Evolutionary conservation across 2,797 vertebrate genomes (phyloP), one percentile per base, ranked within the genome.

Genomic region (Lepus oiostolus): DNA sequence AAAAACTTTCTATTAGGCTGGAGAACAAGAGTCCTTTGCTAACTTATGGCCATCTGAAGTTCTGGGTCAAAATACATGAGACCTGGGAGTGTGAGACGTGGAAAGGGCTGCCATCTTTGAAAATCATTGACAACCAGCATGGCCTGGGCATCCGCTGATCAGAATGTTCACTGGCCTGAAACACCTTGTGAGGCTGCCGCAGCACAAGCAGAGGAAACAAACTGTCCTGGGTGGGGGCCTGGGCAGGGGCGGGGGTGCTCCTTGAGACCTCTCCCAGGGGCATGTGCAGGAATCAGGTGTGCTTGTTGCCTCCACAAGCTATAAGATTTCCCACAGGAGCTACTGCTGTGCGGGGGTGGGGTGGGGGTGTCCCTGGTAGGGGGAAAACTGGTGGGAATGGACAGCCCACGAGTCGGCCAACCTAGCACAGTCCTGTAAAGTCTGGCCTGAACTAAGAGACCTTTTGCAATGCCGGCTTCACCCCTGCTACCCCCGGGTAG

Each of bases 391-490:
- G 70, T 30, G 7, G 22, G 47, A 81, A 92, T 74, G 32, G 16
- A 91, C 22, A 70, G 26, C 21, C 30, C 2, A 7, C 86, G 38
- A 86, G 24, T 21, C 88, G 71, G 52, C 63, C n/a, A 87, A 38
- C 60, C 22, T 79, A 30, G 32, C 21, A 65, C 28, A 80, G 19
- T 32, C 70, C 74, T 35, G 11, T 65, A 86, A 60, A 21, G 32
- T 71, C 52, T 79, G 50, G 1, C 30, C n/a, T 54, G 24, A 28
- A 35, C 17, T 85, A 58, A 60, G 9, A 84, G 50, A 62, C 21
- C n/a, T 30, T 95, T 95, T 68, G 67, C 16, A 76, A 75, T 42
- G 76, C 62, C 80, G 26, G 21, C 52, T 82, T 93, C 28, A 93
- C 2, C 54, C 12, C 17, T 14, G 7, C 50, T 24, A 17, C 10